Conservation (phyloP, 2,797 vertebrate species). For the Synanceia verrucosa region DNA sequence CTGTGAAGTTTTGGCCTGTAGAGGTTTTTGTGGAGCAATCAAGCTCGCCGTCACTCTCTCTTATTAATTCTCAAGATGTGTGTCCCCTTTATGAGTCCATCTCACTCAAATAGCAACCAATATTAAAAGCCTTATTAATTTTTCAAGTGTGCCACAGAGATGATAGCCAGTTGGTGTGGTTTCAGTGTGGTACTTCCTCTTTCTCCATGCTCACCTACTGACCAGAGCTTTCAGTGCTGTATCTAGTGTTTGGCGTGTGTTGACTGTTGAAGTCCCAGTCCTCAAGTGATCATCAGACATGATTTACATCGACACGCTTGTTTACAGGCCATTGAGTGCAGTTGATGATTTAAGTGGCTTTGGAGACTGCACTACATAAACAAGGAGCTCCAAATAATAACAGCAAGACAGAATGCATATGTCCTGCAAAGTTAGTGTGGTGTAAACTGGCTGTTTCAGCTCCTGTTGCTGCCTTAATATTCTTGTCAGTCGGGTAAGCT, state of each 20-base stretch:
- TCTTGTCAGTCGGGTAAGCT: conserved; percentile 57
- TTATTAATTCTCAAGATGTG: conserved; percentile 58
- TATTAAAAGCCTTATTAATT: conserved; percentile 79
- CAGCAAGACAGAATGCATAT: conserved; percentile 42
- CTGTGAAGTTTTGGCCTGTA: conserved; percentile 31
- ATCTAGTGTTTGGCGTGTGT: conserved; percentile 32
- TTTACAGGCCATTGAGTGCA: conserved; percentile 53
- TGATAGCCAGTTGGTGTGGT: conserved; percentile 40
- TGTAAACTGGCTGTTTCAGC: conserved; percentile 17
- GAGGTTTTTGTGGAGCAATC: conserved; percentile 37
- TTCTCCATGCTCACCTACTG: conserved; percentile 12
- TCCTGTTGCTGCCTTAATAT: conserved; percentile 54
- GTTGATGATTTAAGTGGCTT: conserved; percentile 60
- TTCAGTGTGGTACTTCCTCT: conserved; percentile 22
- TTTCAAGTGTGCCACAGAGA: conserved; percentile 58
- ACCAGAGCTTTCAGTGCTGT: conserved; percentile 13
- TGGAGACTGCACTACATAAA: conserved; percentile 54
- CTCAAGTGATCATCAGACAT: conserved; percentile 45
- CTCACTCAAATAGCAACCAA: conserved; percentile 60
- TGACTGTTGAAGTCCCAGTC: conserved; percentile 26
- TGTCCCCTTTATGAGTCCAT: conserved; percentile 64
- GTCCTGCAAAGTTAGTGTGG: conserved; percentile 15
- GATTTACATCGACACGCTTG: conserved; percentile 51
- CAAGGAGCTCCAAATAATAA: conserved; percentile 55
- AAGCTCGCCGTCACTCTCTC: conserved; percentile 36